phyloP scores from a whole-genome alignment of 2,113 vertebrate species.

The Spea bombifrons region DNA sequence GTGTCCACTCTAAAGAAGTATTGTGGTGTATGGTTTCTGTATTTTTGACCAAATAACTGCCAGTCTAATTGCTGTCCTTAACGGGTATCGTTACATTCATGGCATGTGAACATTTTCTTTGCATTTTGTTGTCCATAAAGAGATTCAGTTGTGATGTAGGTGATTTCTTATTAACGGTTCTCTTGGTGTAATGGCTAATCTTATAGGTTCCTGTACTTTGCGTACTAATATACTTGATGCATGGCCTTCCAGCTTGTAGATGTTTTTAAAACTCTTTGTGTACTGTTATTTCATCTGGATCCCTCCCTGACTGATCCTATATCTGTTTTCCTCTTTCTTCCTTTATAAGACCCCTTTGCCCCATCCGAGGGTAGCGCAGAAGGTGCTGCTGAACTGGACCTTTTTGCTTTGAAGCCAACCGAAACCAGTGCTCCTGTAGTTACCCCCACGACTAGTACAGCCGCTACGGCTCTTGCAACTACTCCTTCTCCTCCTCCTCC shows the following conservation, averaged over 20 bases:
- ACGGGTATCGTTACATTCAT: no score
- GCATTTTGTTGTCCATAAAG: no score
- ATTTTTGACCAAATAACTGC: no score
- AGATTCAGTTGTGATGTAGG: no score
- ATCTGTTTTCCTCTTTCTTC: conserved; percentile 68
- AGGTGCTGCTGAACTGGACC: conserved; percentile 92
- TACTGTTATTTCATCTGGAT: conserved; percentile 19
- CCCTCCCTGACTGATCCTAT: conserved; percentile 70
- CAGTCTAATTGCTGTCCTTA: no score
- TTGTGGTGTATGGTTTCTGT: not conserved
- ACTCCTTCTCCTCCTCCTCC: conserved; percentile 73
- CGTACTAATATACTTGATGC: no score
- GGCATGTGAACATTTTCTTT: no score
- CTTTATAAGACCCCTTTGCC: conserved; percentile 94
- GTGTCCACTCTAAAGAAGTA: conserved; percentile 3
- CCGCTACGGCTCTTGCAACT: conserved; percentile 76
- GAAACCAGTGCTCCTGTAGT: conserved; percentile 80
- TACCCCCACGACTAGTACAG: conserved; percentile 80
- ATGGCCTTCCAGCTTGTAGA: no score
- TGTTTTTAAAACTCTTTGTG: no score
- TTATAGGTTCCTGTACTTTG: no score
- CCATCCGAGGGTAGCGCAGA: conserved; percentile 92
- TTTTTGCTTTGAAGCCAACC: conserved; percentile 96
- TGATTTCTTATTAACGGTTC: no score
- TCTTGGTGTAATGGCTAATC: no score